Conservation (phyloP, 2,113 vertebrate genomes). For the Nothoprocta perdicaria region DNA sequence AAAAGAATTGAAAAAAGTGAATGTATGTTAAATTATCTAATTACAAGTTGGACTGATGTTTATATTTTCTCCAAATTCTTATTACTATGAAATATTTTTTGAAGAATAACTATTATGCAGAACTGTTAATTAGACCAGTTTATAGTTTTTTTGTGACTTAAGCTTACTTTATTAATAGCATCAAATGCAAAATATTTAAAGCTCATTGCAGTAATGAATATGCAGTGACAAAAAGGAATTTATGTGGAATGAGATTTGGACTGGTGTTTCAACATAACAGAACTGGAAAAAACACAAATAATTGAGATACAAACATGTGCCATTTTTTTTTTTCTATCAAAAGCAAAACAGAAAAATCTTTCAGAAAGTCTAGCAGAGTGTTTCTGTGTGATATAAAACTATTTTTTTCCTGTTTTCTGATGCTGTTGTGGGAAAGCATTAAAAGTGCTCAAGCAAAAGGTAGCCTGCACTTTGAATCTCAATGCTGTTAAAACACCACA, state of each 20-base stretch:
- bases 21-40: neutral
- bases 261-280: neutral
- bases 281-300: neutral
- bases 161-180: neutral
- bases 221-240: neutral
- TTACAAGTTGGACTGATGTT: accelerated
- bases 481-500: neutral
- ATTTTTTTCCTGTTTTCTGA: neutral
- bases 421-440: neutral
- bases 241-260: neutral
- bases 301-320: neutral
- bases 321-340: neutral
- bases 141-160: neutral
- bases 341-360: neutral
- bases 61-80: neutral
- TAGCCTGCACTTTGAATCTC: neutral
- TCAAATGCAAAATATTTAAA: neutral
- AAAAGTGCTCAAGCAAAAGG: neutral
- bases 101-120: neutral
- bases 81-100: neutral
- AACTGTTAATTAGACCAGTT: neutral
- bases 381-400: neutral
- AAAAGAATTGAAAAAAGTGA: neutral
- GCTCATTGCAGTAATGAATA: neutral
- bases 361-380: neutral